Percentiles rank a stretch among this genome's conserved stretches.
phyloP scores from a whole-genome alignment of 2,113 vertebrate species.

The Himantopus leucocephalus region DNA sequence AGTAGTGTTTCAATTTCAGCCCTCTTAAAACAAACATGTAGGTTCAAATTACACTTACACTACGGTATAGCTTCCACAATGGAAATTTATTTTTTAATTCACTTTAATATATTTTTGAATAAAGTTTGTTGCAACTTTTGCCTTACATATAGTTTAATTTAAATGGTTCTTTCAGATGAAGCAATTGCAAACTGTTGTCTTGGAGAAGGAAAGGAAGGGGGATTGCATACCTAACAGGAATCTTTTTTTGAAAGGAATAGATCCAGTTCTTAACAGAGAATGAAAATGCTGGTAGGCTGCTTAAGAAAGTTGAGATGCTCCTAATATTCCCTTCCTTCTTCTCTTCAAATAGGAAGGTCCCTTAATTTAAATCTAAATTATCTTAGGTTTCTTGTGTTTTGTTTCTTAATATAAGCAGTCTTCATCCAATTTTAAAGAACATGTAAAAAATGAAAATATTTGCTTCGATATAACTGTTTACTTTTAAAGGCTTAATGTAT shows the following conservation, averaged over 20 bases:
- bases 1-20: not conserved
- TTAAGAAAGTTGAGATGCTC: not conserved
- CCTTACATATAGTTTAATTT: not conserved
- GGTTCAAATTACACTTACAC: not conserved
- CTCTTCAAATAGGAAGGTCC: not conserved
- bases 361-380: not conserved
- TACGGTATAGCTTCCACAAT: not conserved
- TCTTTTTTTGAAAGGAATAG: not conserved
- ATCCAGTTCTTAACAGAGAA: not conserved
- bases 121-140: not conserved
- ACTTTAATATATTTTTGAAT: not conserved
- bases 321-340: not conserved
- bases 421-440: not conserved
- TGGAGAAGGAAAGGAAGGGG: not conserved
- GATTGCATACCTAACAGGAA: not conserved
- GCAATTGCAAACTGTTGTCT: not conserved
- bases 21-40: not conserved
- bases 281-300: not conserved
- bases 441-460: not conserved
- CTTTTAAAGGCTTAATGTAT: not conserved
- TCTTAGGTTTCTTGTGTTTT: not conserved
- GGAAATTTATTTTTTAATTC: not conserved
- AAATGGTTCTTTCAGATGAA: not conserved
- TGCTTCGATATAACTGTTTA: not conserved
- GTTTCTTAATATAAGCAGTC: not conserved